These are phyloP conservation scores for Anisognathus igniventris DNA, from an alignment of 2,797 vertebrate genomes.

Conservation along the genomic window DNA sequence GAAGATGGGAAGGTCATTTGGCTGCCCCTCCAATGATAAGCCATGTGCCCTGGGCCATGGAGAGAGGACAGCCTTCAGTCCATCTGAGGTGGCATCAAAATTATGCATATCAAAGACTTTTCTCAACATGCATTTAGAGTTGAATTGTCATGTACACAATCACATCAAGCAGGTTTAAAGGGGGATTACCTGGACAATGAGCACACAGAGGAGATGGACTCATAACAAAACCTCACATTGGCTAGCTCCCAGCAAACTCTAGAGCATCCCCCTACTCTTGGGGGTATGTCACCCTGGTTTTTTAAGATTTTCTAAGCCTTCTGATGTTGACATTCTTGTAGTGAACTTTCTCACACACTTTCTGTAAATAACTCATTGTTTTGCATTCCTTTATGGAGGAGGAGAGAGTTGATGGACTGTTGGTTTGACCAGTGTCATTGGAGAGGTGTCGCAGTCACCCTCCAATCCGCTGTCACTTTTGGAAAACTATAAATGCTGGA, in stretches of 20 bases:
- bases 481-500: too few species aligned
- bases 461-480: too few species aligned
- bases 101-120: not conserved
- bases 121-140: not conserved
- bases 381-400: too few species aligned
- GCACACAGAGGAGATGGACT: not conserved
- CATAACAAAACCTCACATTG: accelerated
- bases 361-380: too few species aligned
- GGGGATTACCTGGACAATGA: not conserved
- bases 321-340: too few species aligned
- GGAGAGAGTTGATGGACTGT: too few species aligned
- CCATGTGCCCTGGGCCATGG: not conserved
- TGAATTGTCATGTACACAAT: not conserved
- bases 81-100: not conserved
- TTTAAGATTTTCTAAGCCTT: too few species aligned
- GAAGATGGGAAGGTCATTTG: not conserved
- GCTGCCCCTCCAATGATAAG: not conserved
- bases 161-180: not conserved
- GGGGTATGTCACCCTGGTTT: too few species aligned
- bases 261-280: not conserved
- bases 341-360: too few species aligned
- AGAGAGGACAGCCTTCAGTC: not conserved
- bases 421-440: too few species aligned
- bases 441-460: too few species aligned
- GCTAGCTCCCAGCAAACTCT: not conserved